A percentile compares a stretch with the other conserved stretches of the same genome.
Evolutionary conservation across 2,888 invertebrate species (phyloP).

Genomic region (Gymnoscelis rufifasciata): DNA sequence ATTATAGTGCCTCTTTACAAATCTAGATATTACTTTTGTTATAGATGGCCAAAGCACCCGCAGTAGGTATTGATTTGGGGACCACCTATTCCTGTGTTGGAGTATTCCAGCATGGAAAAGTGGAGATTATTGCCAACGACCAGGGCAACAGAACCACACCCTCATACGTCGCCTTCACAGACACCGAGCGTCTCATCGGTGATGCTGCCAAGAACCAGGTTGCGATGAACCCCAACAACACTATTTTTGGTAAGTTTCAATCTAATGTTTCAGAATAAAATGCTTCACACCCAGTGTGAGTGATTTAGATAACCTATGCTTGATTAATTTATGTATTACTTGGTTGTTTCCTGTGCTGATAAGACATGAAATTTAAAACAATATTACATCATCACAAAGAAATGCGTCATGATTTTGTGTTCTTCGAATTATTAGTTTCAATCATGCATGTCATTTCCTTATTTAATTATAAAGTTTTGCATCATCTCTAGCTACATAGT

Average conservation of each 20-base stretch:
- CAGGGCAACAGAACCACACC: slow-evolving; percentile 94
- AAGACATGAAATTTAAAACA: too few species aligned
- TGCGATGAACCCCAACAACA: slow-evolving; percentile 93
- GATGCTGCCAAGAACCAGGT: slow-evolving; percentile 92
- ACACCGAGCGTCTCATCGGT: slow-evolving; percentile 89
- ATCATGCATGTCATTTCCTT: too few species aligned
- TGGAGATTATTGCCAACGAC: slow-evolving; percentile 94
- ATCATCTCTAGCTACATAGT: too few species aligned
- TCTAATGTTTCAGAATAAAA: background rate
- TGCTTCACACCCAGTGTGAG: too few species aligned
- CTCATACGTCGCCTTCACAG: slow-evolving; percentile 90
- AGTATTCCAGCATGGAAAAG: slow-evolving; percentile 94
- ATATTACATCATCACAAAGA: too few species aligned
- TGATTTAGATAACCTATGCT: too few species aligned
- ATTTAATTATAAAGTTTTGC: too few species aligned
- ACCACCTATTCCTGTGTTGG: slow-evolving; percentile 97
- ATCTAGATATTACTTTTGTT: slow-evolving; percentile 34
- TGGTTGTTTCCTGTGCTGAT: too few species aligned
- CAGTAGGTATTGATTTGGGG: slow-evolving; percentile 97
- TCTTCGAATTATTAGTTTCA: too few species aligned
- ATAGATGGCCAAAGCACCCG: slow-evolving; percentile 86
- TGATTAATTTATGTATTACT: too few species aligned
- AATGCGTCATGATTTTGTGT: too few species aligned
- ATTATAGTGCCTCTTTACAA: background rate
- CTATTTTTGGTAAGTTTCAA: slow-evolving; percentile 84